Base-by-base conservation (phyloP, 2,797 vertebrate species). In the Sebastes jordani region DNA sequence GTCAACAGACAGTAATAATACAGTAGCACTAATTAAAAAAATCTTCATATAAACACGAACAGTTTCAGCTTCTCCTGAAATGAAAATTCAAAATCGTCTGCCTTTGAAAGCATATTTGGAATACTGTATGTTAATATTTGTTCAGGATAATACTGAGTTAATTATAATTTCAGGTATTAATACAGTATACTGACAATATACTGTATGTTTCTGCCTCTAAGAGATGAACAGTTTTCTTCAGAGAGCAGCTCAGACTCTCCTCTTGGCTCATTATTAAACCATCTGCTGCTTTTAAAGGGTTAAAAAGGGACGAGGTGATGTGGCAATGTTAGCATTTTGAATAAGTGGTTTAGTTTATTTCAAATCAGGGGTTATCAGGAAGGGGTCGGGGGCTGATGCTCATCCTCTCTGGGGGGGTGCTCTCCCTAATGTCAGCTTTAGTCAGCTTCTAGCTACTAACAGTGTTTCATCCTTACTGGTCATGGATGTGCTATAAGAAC, bases 31-130 rank as follows among this genome's bases (percentile, higher is more conserved):
- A 20, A 0, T 61, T 11, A 11, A 20, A 6, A n/a, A 62, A 61
- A 14, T 32, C 25, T 59, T 29, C 18, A 60, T 30, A 2, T 1
- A 20, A 16, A 60, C 58, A 60, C 4, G 1, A 16, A 60, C 60
- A n/a, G 18, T n/a, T 61, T 61, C 9, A 61, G 18, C 2, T 1
- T 61, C 16, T 18, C 58, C 8, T 18, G 16, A 49, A 49, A 49
- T 49, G 46, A 18, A 60, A 60, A 27, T 23, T 0, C 2, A 0
- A 23, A 23, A 56, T 23, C 5, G 0, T 11, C 5, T 13, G 0
- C 22, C 11, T 0, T 11, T 55, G 22, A 23, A 23, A 23, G 54
- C 22, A 55, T 23, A 0, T 56, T 56, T 56, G 6, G 1, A 52
- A 54, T 67, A 27, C 1, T 8, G 25, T 18, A 9, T 42, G 16